Conservation (phyloP, 1,140 invertebrate species). For the Saccostrea echinata region DNA sequence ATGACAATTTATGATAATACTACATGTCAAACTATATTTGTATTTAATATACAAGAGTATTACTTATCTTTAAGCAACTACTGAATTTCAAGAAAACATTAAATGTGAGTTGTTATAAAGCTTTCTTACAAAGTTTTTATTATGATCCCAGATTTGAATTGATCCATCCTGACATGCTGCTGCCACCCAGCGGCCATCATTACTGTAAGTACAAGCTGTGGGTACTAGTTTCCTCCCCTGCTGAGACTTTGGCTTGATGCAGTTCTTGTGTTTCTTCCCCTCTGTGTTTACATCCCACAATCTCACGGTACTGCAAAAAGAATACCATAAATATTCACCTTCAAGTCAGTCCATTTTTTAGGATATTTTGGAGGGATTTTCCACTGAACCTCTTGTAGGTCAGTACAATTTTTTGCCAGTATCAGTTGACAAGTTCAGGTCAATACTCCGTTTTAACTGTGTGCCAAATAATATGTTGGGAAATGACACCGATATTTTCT, state of each 20-base stretch:
- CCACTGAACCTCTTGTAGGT: no score
- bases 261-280: conserved; percentile 87
- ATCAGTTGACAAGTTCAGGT: no score
- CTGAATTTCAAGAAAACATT: not conserved
- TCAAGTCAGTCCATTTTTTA: no score
- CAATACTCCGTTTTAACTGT: no score
- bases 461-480: no score
- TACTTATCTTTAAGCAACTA: not conserved
- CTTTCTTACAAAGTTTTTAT: conserved; percentile 83
- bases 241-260: conserved; percentile 94
- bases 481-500: no score
- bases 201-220: conserved; percentile 83
- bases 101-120: not conserved
- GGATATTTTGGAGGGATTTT: no score
- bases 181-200: conserved; percentile 92
- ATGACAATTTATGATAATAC: no score
- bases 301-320: conserved; percentile 86
- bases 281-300: conserved; percentile 91
- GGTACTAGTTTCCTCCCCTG: conserved; percentile 94
- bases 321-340: no score
- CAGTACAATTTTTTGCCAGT: no score
- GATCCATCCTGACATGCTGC: conserved; percentile 97
- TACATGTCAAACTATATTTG: no score
- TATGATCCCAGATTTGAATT: conserved; percentile 98
- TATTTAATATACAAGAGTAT: not conserved